Base-by-base conservation (phyloP, 1,140 invertebrate species). In the Proales similis region DNA sequence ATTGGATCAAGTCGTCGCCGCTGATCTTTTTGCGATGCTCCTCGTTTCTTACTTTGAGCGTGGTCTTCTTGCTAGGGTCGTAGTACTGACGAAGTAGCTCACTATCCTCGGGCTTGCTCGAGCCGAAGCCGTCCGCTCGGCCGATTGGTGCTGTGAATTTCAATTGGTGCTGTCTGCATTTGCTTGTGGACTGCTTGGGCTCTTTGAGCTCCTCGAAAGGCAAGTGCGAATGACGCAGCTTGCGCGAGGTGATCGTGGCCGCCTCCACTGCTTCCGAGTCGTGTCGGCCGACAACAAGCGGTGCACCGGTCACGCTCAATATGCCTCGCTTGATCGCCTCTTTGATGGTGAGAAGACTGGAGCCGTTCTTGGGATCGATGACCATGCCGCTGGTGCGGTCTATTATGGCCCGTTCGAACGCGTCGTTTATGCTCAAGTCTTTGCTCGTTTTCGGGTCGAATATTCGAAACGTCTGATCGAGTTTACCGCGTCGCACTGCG, bases 321-420 rank as follows among this genome's bases (percentile, higher is more conserved):
- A 63, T 48, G 12, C 61, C 61, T 4, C 30, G 12, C 19, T 47
- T 47, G 11, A 63, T 36, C 4, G 61, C 61, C 14, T 63, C 61
- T 27, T 47, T 47, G n/a, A 63, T 48, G 29, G 30, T 48, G 30
- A 48, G 32, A 0, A 38, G 30, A 9, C 43, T 27, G 11, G 30
- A 24, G 32, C 36, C 27, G 7, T 20, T 24, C 26, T 48, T 36
- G 9, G 61, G 30, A 38, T 63, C 46, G 14, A 48, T 48, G 11
- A 63, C 33, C 30, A 63, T 36, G 30, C 61, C 61, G 19, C 39
- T 48, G 22, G 43, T 43, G 24, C 42, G 24, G 27, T 63, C 61
- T 14, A 63, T 39, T 0, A 63, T 2, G 12, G 26, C 30, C n/a
- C 46, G 24, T 27, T 63, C 46, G n/a, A 63, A 38, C 17, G 45